Conservation (phyloP, 1,140 invertebrate genomes). For the Bombus pyrosoma region DNA sequence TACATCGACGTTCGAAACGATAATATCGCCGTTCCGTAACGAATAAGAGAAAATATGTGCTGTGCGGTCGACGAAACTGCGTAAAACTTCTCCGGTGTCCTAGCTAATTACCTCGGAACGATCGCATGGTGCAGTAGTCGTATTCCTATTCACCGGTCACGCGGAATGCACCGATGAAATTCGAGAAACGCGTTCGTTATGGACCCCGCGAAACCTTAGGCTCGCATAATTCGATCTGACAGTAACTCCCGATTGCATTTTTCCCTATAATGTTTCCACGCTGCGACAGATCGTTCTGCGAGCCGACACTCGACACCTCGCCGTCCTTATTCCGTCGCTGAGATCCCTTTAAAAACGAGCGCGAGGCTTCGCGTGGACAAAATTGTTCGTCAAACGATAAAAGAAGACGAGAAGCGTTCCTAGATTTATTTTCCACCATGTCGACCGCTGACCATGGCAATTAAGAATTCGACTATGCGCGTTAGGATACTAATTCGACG, state of each 20-base stretch:
- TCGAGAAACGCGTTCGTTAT: slow-evolving; percentile 74
- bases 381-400: background rate
- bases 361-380: background rate
- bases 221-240: slow-evolving; percentile 78
- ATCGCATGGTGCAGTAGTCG: slow-evolving; percentile 28
- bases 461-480: background rate
- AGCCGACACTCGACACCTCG: slow-evolving; percentile 58
- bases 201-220: slow-evolving; percentile 74
- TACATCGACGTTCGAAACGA: background rate
- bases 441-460: background rate
- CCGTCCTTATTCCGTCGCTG: slow-evolving; percentile 26
- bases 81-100: slow-evolving; percentile 32
- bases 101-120: slow-evolving; percentile 48
- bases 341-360: slow-evolving; percentile 12
- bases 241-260: slow-evolving; percentile 73
- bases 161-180: slow-evolving; percentile 77
- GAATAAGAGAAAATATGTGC: slow-evolving; percentile 8
- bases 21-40: background rate
- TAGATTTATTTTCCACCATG: no score
- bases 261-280: slow-evolving; percentile 75
- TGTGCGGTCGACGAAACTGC: slow-evolving; percentile 29
- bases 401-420: background rate
- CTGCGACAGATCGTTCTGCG: slow-evolving; percentile 53
- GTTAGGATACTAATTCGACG: slow-evolving; percentile 38
- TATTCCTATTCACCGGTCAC: slow-evolving; percentile 71